Evolutionary conservation across 2,797 vertebrate genomes (phyloP).

Genomic region (Syngnathus acus): DNA sequence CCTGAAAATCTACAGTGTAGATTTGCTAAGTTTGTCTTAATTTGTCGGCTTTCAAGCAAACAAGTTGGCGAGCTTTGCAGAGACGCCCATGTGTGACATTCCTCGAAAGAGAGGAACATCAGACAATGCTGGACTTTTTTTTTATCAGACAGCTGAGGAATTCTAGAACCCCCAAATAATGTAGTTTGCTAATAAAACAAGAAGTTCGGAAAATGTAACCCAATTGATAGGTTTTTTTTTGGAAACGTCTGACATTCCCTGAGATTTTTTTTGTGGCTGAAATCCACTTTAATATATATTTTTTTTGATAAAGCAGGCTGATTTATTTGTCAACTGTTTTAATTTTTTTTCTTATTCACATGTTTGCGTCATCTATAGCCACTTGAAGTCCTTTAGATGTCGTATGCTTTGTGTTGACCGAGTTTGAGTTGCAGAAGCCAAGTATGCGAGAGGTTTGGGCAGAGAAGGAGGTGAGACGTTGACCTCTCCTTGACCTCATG

Average conservation of each 20-base stretch:
- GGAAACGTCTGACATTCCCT: background rate
- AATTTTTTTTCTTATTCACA: too few relatives aligned
- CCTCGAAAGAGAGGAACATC: constrained; percentile 14
- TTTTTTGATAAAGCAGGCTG: background rate
- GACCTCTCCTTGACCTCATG: constrained; percentile 68
- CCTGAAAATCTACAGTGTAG: background rate
- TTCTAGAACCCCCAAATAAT: background rate
- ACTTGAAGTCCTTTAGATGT: background rate
- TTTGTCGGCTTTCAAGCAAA: constrained; percentile 4
- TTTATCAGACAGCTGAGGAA: background rate
- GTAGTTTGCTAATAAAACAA: background rate
- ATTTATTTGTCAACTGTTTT: too few relatives aligned
- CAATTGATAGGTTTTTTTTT: background rate
- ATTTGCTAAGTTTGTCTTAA: background rate
- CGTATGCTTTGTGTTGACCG: constrained; percentile 9
- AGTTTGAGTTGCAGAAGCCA: constrained; percentile 51
- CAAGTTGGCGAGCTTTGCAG: constrained; percentile 11
- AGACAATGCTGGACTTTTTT: constrained; percentile 3
- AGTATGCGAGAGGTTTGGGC: constrained; percentile 63
- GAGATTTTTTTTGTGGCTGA: background rate
- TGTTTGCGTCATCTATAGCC: too few relatives aligned
- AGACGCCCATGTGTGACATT: constrained; percentile 37
- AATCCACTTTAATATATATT: background rate
- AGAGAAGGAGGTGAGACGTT: constrained; percentile 47
- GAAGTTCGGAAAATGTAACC: background rate